Evolutionary conservation across 2,888 invertebrate species (phyloP).

Genomic region (Mesochorus sp.): DNA sequence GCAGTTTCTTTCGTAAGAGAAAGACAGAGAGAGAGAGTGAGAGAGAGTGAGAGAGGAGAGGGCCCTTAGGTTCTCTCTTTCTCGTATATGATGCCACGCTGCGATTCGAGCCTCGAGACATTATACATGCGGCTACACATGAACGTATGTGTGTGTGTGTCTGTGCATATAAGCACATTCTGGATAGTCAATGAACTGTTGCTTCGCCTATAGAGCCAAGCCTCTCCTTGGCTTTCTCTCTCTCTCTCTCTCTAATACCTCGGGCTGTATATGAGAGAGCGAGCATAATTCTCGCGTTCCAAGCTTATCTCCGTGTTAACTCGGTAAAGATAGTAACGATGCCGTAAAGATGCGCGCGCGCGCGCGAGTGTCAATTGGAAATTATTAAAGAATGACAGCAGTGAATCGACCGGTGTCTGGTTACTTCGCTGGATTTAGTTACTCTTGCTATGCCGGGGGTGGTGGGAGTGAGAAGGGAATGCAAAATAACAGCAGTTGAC

Average conservation of each 20-base stretch:
- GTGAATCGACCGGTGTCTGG: background rate
- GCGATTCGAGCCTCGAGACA: slow-evolving; percentile 1
- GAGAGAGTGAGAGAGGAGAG: background rate
- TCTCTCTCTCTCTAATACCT: slow-evolving; percentile 13
- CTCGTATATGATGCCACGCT: slow-evolving; percentile 14
- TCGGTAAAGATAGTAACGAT: slow-evolving; percentile 18
- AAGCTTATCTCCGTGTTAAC: slow-evolving; percentile 1
- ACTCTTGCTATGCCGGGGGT: too few species aligned
- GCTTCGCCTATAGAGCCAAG: slow-evolving; percentile 48
- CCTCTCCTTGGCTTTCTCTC: slow-evolving; percentile 33
- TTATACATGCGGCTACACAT: slow-evolving; percentile 5
- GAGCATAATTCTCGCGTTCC: slow-evolving; percentile 17
- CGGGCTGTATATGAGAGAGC: background rate
- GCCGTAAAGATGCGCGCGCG: too few species aligned
- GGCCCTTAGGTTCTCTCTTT: slow-evolving; percentile 6
- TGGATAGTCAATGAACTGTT: slow-evolving; percentile 66
- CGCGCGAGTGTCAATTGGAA: slow-evolving; percentile 17
- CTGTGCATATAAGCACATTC: slow-evolving; percentile 55
- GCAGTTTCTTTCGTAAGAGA: slow-evolving; percentile 29
- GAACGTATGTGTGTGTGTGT: background rate
- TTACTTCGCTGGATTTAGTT: background rate
- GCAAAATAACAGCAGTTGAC: too few species aligned
- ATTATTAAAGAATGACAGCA: background rate
- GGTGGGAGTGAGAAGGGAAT: too few species aligned
- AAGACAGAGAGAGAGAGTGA: slow-evolving; percentile 3